Conservation (phyloP, 2,888 invertebrate species). For the Eilema caniola region DNA sequence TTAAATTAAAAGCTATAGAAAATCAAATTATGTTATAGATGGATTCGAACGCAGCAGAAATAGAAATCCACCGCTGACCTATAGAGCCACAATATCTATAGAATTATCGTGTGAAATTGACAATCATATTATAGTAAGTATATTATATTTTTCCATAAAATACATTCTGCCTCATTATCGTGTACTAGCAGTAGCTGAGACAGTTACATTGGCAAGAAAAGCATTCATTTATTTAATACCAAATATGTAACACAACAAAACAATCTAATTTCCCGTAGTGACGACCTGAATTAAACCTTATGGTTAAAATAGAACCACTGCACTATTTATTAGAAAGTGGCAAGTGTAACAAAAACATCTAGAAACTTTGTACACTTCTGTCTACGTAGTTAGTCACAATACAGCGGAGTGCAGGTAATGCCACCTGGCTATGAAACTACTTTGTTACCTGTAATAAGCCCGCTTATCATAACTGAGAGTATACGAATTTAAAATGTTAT, state of each 20-base stretch:
- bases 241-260: neutral
- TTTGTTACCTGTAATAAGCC: constrained; percentile 37
- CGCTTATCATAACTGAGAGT: constrained; percentile 33
- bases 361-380: constrained; percentile 45
- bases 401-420: constrained; percentile 21
- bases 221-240: neutral
- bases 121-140: too few relatives aligned
- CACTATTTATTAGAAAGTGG: constrained; percentile 32
- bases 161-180: too few relatives aligned
- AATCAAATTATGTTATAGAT: too few relatives aligned
- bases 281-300: neutral
- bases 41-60: too few relatives aligned
- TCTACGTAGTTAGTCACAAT: constrained; percentile 42
- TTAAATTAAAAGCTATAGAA: too few relatives aligned
- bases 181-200: neutral
- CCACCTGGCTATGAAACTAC: constrained; percentile 50
- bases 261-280: too few relatives aligned
- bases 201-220: neutral
- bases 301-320: neutral
- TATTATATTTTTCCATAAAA: too few relatives aligned
- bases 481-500: constrained; percentile 39
- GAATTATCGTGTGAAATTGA: too few relatives aligned
- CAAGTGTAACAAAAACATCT: constrained; percentile 39
- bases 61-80: too few relatives aligned
- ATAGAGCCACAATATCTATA: too few relatives aligned